Evolutionary conservation across 2,113 vertebrate species (phyloP), one percentile per base, ranked within the genome.

Genomic region (Pseudolaguvia tuberculata): DNA sequence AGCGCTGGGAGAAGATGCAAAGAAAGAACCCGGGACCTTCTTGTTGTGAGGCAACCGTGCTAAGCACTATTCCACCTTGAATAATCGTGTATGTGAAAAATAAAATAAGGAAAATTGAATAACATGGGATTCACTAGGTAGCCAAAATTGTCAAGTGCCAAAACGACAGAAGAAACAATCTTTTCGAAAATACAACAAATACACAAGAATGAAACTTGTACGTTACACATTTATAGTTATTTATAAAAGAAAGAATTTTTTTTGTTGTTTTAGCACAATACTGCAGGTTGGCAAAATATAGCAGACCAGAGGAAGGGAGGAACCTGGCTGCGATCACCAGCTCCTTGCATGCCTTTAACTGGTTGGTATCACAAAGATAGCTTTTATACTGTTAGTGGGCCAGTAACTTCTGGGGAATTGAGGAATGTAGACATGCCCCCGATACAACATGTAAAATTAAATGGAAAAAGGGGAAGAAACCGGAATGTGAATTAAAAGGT

Each of bases 341-440:
- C 61, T 78, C 39, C 61, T 70, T 27, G 15, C 76, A 66, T 51
- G 29, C 76, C 67, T 62, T 66, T 39, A 61, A 71, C 72, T 58
- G 79, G 48, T 29, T 42, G 75, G 65, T 80, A 78, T 87, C 82
- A 85, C 84, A 84, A 84, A 85, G 84, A 84, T 84, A 83, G 81
- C 80, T 42, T 75, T 83, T 84, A 81, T 85, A 70, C 70, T 31
- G 4, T 56, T 35, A 78, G 77, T 59, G 69, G 72, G 73, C 25
- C 72, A 63, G 10, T n/a, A 47, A 77, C 58, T 81, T 79, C 67
- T 57, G 52, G 78, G 81, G 82, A 81, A 67, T 66, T 59, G 31
- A 50, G 73, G 81, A 84, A 82, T 78, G 83, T 73, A 84, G 85
- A 84, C 81, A 52, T 53, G 17, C 51, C 27, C 39, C 77, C 70